Percentiles rank a stretch among this genome's conserved stretches.
Conservation (phyloP, 2,888 invertebrate species). For the Brachycybe producta region DNA sequence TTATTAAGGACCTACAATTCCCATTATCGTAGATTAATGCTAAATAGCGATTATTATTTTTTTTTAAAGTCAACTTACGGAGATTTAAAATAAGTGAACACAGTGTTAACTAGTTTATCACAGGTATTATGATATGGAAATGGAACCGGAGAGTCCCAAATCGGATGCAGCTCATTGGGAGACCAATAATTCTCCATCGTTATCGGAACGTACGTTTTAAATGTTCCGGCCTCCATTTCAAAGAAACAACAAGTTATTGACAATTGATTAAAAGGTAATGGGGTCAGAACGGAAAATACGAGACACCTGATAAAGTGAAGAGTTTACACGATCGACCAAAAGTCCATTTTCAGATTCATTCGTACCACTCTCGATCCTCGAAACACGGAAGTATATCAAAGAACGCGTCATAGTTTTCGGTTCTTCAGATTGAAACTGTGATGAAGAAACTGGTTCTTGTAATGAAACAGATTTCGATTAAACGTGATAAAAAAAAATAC, state of each 20-base stretch:
- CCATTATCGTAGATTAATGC: background rate
- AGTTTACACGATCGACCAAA: constrained; percentile 8
- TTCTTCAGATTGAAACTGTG: too few species aligned
- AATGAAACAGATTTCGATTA: too few species aligned
- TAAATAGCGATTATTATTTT: too few species aligned
- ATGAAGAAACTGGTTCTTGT: too few species aligned
- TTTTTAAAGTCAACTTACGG: constrained; percentile 16
- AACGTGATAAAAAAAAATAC: too few species aligned
- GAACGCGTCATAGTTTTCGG: too few species aligned
- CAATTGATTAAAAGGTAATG: background rate
- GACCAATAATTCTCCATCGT: constrained; percentile 21
- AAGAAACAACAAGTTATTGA: constrained; percentile 1
- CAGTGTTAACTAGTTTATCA: constrained; percentile 16
- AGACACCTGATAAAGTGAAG: constrained; percentile 10
- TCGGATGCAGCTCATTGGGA: constrained; percentile 18
- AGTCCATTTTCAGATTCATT: background rate
- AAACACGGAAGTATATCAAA: too few species aligned
- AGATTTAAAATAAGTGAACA: constrained; percentile 22
- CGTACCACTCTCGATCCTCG: too few species aligned
- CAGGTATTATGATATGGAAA: constrained; percentile 17
- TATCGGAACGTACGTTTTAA: constrained; percentile 21
- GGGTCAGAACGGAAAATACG: background rate
- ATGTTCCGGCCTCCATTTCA: constrained; percentile 4
- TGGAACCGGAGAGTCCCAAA: constrained; percentile 21
- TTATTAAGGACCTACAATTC: background rate